Evolutionary conservation across 2,113 vertebrate species (phyloP), one percentile per base, ranked within the genome.

Genomic region (Meles meles): DNA sequence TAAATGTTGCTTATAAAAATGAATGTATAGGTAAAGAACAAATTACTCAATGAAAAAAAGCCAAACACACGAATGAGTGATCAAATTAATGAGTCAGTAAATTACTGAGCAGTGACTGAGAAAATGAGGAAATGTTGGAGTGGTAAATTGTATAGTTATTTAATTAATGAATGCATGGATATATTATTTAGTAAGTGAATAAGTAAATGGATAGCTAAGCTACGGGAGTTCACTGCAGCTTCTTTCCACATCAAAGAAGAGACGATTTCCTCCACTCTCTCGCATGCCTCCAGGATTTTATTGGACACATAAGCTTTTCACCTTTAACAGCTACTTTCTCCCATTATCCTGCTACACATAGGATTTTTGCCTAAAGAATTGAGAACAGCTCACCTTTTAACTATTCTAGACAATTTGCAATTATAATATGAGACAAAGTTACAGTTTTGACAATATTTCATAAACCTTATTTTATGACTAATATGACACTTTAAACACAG

Each of bases 351-450:
- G 2, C 11, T 61, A 25, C 21, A 71, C 77, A 17, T 47, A 76
- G 55, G 14, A 80, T 63, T 92, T 96, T 49, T 47, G 7, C 89
- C 42, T 71, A 18, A 97, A 77, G 88, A 63, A 81, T 84, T 88
- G 94, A 95, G 95, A 98, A 34, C 80, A 90, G 82, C 37, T 76
- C 74, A 92, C 88, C 31, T 97, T 90, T 96, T 96, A 98, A 98
- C 76, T 87, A 67, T 34, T 90, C 52, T 9, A 88, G 20, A 47
- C 9, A 61, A 25, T 23, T 92, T 94, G 5, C 47, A 42, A 67
- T 65, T 83, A 63, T 37, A 52, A 61, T 81, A 93, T 39, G 79
- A 37, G 34, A 96, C 76, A 90, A 97, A 97, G 85, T 69, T 93
- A 17, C 49, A 97, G 34, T 95, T 98, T 97, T 97, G 89, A 98